Conservation (phyloP, 2,797 vertebrate genomes). For the Rhinoraja longicauda region DNA sequence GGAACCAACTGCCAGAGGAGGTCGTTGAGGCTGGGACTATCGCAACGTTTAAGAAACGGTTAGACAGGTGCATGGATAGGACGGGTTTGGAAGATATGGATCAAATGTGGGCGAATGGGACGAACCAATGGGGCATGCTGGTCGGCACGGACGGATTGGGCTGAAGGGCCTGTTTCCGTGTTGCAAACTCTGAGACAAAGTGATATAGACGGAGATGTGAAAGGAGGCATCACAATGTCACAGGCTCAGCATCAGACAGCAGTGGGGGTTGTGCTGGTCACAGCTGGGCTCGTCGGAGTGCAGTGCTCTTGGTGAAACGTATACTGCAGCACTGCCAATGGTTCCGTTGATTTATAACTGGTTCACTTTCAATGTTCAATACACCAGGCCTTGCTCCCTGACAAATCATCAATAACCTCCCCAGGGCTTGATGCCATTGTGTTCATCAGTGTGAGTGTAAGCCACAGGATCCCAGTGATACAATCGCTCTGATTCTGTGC, state of each 20-base stretch:
- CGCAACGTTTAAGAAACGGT: too few relatives aligned
- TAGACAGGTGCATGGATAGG: too few relatives aligned
- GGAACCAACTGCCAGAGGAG: too few relatives aligned
- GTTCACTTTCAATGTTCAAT: not conserved
- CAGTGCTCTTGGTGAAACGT: not conserved
- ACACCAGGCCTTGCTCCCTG: not conserved
- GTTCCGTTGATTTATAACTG: not conserved
- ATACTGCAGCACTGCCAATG: not conserved
- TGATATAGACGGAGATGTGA: too few relatives aligned
- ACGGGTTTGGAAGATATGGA: not conserved
- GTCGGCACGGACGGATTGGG: too few relatives aligned
- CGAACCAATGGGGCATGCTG: too few relatives aligned
- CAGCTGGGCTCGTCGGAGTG: not conserved
- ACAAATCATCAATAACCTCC: slow-evolving; percentile 23
- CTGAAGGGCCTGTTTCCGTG: too few relatives aligned
- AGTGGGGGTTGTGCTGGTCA: too few relatives aligned
- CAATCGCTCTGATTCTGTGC: not conserved
- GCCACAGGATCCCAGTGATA: not conserved
- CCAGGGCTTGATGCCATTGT: slow-evolving; percentile 2
- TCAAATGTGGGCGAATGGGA: too few relatives aligned
- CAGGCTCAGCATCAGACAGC: not conserved
- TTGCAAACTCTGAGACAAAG: too few relatives aligned
- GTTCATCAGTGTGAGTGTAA: not conserved
- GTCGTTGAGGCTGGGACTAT: too few relatives aligned
- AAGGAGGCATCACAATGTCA: not conserved